Base-by-base conservation (phyloP, 2,888 invertebrate species). In the Drosophila robusta region DNA sequence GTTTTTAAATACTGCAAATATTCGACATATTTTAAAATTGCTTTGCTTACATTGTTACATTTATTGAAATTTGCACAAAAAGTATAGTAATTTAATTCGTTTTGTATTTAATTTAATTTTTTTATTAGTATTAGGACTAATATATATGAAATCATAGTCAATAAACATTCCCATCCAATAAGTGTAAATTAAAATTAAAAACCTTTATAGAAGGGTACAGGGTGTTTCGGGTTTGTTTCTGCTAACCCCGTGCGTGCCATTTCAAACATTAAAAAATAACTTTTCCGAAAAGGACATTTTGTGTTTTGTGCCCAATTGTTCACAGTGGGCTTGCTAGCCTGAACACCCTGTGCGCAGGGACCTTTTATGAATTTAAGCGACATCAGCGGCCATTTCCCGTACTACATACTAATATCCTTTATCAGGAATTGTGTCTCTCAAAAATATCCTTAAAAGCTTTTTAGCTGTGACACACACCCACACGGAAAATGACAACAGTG, bases 381-480 rank as follows among this genome's bases (percentile, higher is more conserved):
- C 22, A 3, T 11, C 4, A 32, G 14, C 32, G 45, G n/a, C 0
- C 11, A 4, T 50, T 50, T 6, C 0, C 0, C 1, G 36, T n/a
- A 50, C 50, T 36, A 9, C 29, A 11, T 0, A 9, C 3, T 11
- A 36, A 5, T 32, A 36, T 67, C 36, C 68, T 47, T 41, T 26
- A 1, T 5, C 0, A 16, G 18, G 1, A 11, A 11, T 11, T 38
- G 4, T 29, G 4, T 12, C 14, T 1, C 34, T 14, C 5, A 8
- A 1, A 32, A 50, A 41, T 45, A 42, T 75, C 56, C 57, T 54
- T 22, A 8, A 18, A 7, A 12, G 39, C 16, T 18, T 36, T 52
- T 61, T 36, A 70, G 46, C 51, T 5, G n/a, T 8, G 47, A 14
- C 72, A 67, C 56, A 4, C 29, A 55, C 42, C 60, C 8, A 34